phyloP scores from a whole-genome alignment of 2,113 vertebrate species.

The Notothenia coriiceps region DNA sequence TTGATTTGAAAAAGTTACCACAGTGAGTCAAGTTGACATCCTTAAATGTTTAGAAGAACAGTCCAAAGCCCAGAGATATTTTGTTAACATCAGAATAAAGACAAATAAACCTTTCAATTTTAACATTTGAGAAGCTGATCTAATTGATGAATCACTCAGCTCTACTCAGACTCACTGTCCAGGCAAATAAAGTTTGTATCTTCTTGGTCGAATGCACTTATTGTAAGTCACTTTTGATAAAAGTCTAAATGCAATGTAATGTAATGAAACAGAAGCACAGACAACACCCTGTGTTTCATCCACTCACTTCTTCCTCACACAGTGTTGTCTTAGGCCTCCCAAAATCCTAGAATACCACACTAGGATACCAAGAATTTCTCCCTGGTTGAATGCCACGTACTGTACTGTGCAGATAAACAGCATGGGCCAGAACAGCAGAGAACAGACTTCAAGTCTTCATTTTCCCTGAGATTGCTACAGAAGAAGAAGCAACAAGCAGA shows the following conservation, averaged over 20 bases:
- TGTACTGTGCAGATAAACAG: conserved; percentile 5
- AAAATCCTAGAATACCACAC: conserved; percentile 55
- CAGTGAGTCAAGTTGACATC: neutral
- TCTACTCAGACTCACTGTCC: neutral
- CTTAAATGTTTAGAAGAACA: neutral
- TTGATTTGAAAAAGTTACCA: neutral
- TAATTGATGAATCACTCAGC: neutral
- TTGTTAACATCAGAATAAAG: neutral
- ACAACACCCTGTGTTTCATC: conserved; percentile 43
- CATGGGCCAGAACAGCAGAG: neutral
- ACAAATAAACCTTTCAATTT: neutral
- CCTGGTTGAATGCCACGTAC: conserved; percentile 17
- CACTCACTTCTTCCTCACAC: conserved; percentile 15
- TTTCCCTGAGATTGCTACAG: neutral
- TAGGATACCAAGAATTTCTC: conserved; percentile 22
- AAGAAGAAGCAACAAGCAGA: neutral
- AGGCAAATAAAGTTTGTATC: neutral
- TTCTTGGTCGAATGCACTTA: no score
- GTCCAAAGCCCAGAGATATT: neutral
- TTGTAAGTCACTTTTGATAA: no score
- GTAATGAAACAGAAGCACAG: neutral
- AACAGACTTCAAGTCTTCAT: neutral
- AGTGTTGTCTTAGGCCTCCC: conserved; percentile 34
- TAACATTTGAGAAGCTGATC: neutral
- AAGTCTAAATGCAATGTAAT: no score